Conservation (phyloP, 2,113 vertebrate species). For the Hemichromis elongatus region DNA sequence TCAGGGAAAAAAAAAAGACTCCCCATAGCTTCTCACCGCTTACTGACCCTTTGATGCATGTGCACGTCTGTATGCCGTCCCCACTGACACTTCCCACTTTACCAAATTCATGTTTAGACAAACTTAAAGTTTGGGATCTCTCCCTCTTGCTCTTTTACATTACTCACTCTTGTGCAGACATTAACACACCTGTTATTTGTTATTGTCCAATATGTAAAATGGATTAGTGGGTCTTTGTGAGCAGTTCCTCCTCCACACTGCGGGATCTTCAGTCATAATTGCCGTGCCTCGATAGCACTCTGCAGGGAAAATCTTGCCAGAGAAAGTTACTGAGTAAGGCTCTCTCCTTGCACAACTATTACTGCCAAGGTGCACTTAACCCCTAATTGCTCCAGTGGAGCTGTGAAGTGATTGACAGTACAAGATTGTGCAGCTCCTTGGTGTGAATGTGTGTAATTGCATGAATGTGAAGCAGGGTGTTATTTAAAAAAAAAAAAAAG, state of each 20-base stretch:
- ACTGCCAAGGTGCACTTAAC: conserved; percentile 9
- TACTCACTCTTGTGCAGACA: neutral
- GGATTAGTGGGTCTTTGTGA: neutral
- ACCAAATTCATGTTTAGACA: neutral
- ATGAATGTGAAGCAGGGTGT: neutral
- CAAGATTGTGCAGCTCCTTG: neutral
- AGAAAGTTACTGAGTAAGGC: conserved; percentile 12
- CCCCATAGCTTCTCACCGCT: neutral
- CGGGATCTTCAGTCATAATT: conserved; percentile 21
- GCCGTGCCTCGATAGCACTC: neutral
- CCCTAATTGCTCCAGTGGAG: conserved; percentile 15
- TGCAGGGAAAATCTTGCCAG: conserved; percentile 3
- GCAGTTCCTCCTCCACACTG: neutral
- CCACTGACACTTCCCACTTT: conserved; percentile 21
- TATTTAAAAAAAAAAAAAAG: neutral
- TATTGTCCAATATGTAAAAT: conserved; percentile 15
- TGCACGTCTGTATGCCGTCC: neutral
- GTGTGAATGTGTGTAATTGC: neutral
- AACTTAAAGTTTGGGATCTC: neutral
- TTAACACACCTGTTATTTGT: neutral
- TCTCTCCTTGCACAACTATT: neutral
- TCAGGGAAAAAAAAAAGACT: neutral
- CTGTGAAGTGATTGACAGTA: conserved; percentile 4
- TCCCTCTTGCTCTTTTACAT: neutral
- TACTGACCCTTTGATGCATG: neutral